Evolutionary conservation across 2,113 vertebrate genomes (phyloP).

Genomic region (Oxyura jamaicensis): DNA sequence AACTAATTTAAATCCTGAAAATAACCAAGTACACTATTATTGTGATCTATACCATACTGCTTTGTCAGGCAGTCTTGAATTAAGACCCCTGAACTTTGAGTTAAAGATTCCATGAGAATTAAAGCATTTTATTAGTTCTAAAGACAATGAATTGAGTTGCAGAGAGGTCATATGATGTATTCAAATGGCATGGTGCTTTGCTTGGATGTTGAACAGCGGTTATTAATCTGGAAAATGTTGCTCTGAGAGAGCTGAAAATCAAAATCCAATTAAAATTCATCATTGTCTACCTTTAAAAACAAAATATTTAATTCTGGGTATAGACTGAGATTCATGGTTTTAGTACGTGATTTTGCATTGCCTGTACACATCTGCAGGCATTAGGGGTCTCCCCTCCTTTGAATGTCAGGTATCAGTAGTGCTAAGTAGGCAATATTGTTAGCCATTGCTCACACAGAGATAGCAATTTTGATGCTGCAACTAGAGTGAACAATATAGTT

Average conservation of each 20-base stretch:
- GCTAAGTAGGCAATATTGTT: not conserved
- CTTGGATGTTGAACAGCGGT: not conserved
- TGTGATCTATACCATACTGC: not conserved
- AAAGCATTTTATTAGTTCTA: not conserved
- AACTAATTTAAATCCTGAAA: conserved; percentile 9
- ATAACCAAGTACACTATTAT: not conserved
- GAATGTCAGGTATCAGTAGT: not conserved
- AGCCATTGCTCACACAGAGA: not conserved
- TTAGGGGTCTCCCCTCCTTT: not conserved
- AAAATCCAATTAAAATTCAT: not conserved
- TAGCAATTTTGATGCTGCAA: not conserved
- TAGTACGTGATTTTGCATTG: not conserved
- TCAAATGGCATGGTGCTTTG: not conserved
- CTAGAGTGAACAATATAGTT: not conserved
- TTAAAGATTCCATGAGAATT: not conserved
- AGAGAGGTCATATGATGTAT: not conserved
- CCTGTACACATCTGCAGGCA: not conserved
- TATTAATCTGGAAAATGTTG: not conserved
- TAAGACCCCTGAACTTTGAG: not conserved
- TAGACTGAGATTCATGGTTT: not conserved
- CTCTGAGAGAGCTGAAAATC: not conserved
- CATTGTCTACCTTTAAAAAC: not conserved
- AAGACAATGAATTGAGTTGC: not conserved
- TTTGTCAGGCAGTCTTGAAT: not conserved
- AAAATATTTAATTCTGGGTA: not conserved